Evolutionary conservation across 2,113 vertebrate genomes (phyloP).

Genomic region (Crotalus viridis): DNA sequence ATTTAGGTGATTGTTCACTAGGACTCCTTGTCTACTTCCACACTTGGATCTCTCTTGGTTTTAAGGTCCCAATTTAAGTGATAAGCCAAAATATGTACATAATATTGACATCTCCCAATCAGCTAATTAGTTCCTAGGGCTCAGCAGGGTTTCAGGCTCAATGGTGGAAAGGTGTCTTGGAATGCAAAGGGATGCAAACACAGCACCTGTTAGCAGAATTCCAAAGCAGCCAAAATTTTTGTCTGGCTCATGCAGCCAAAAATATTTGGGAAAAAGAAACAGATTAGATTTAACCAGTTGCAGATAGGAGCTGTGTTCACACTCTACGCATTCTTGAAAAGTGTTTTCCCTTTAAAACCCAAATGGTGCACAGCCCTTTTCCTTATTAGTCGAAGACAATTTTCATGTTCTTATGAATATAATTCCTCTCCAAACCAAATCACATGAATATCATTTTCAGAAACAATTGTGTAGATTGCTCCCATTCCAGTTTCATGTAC

Average conservation of each 20-base stretch:
- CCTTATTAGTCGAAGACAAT: neutral
- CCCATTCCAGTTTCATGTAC: neutral
- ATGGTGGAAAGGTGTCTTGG: neutral
- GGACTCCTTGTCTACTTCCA: neutral
- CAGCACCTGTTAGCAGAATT: neutral
- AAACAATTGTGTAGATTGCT: neutral
- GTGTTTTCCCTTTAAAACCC: neutral
- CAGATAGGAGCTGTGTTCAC: neutral
- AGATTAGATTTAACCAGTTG: neutral
- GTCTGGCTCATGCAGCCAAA: neutral
- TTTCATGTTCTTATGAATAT: neutral
- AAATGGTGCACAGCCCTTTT: neutral
- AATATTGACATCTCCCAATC: neutral
- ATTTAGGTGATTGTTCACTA: too few relatives aligned
- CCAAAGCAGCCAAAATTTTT: neutral
- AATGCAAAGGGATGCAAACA: neutral
- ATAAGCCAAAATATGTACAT: neutral
- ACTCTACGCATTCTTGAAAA: neutral
- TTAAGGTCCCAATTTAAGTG: neutral
- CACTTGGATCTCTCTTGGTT: neutral
- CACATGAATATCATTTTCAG: neutral
- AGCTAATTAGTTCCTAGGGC: neutral
- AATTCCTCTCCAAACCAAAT: neutral
- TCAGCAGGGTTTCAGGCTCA: neutral
- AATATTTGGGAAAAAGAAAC: neutral